Conservation (phyloP, 2,113 vertebrate species). For the Athene cunicularia region DNA sequence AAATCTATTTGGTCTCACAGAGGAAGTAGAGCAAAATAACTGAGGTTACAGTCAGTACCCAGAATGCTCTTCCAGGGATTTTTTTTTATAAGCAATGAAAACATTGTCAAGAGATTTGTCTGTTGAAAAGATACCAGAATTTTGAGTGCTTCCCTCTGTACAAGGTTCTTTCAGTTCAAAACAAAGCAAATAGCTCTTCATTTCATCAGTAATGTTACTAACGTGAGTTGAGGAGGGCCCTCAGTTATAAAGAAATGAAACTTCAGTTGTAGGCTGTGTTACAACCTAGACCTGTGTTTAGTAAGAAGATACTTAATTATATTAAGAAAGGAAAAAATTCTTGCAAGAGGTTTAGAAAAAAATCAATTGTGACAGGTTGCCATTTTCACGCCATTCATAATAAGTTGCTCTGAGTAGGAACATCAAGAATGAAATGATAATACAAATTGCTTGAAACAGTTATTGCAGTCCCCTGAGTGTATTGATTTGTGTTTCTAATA, state of each 20-base stretch:
- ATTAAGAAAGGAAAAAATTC: slow-evolving; percentile 55
- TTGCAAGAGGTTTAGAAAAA: slow-evolving; percentile 47
- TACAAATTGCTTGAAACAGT: slow-evolving; percentile 69
- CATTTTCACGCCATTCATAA: slow-evolving; percentile 77
- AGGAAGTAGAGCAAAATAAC: neutral
- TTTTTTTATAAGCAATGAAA: neutral
- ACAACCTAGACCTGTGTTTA: slow-evolving; percentile 45
- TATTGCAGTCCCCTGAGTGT: slow-evolving; percentile 71
- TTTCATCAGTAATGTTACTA: slow-evolving; percentile 14
- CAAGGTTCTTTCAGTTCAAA: slow-evolving; percentile 18
- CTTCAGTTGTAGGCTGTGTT: slow-evolving; percentile 19
- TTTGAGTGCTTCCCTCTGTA: neutral
- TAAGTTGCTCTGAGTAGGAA: slow-evolving; percentile 70
- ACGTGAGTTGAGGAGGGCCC: neutral
- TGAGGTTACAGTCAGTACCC: neutral
- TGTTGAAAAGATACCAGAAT: neutral
- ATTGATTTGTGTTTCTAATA: slow-evolving; percentile 82
- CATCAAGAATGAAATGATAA: slow-evolving; percentile 75
- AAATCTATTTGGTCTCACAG: neutral
- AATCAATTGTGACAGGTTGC: slow-evolving; percentile 75
- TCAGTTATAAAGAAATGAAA: slow-evolving; percentile 29
- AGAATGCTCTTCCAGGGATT: neutral
- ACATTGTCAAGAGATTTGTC: neutral
- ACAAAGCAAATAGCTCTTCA: slow-evolving; percentile 27
- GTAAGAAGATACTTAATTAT: slow-evolving; percentile 57